These are phyloP conservation scores for Tenrec ecaudatus DNA, from an alignment of 2,113 vertebrate genomes.

Conservation along the genomic window DNA sequence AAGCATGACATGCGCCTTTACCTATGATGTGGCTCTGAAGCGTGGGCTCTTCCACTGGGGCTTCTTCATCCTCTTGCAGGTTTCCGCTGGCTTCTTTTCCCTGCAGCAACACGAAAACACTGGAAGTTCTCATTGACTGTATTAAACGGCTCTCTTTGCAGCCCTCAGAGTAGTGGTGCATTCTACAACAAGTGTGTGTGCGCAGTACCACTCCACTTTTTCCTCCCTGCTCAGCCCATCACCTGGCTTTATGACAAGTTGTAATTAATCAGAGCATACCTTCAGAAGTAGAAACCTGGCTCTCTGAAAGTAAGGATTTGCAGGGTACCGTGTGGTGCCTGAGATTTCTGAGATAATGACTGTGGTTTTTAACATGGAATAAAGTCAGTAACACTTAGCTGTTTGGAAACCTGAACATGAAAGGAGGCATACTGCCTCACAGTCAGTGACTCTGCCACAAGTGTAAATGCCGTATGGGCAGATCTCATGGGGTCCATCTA, in stretches of 20 bases:
- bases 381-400: slow-evolving; percentile 63
- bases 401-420: slow-evolving; percentile 72
- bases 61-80: slow-evolving; percentile 88
- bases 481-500: not conserved
- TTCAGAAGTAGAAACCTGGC: slow-evolving; percentile 68
- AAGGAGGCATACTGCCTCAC: slow-evolving; percentile 65
- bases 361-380: slow-evolving; percentile 73
- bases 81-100: slow-evolving; percentile 88
- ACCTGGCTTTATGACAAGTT: slow-evolving; percentile 42
- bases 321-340: slow-evolving; percentile 1
- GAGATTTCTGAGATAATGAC: slow-evolving; percentile 43
- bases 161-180: not conserved
- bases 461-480: slow-evolving; percentile 38
- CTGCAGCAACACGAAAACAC: slow-evolving; percentile 84
- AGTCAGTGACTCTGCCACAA: slow-evolving; percentile 53
- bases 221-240: not conserved
- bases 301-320: slow-evolving; percentile 37
- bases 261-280: slow-evolving; percentile 68
- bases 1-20: slow-evolving; percentile 75
- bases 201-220: not conserved
- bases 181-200: not conserved
- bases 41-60: slow-evolving; percentile 84
- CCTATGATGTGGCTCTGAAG: slow-evolving; percentile 93
- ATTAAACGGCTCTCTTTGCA: not conserved
- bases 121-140: slow-evolving; percentile 70